These are phyloP conservation scores for cat (Felis catus) DNA, from an alignment of 2,113 vertebrate genomes.

Conservation along the genomic window F.catus_Fca126_mat1.0 CM031419.1:81250501-81251000, in stretches of 20 bases:
- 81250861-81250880: conserved; percentile 47
- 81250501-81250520: neutral
- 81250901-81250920: neutral
- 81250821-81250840: neutral
- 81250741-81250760: neutral
- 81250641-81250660: neutral
- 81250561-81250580: neutral
- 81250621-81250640: neutral
- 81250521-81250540: neutral
- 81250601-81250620: neutral
- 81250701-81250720: neutral
- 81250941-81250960: conserved; percentile 66
- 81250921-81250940: neutral
- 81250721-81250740: neutral
- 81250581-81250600: neutral
- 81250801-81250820: neutral
- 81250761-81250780: no score
- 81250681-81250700: neutral
- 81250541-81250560: neutral
- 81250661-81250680: neutral
- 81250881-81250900: neutral
- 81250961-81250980: conserved; percentile 41
- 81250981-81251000: conserved; percentile 73
- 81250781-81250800: neutral
- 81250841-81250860: neutral